These are phyloP conservation scores for Drosophila subobscura DNA, from an alignment of 1,140 invertebrate genomes.

Conservation along the genomic window DNA sequence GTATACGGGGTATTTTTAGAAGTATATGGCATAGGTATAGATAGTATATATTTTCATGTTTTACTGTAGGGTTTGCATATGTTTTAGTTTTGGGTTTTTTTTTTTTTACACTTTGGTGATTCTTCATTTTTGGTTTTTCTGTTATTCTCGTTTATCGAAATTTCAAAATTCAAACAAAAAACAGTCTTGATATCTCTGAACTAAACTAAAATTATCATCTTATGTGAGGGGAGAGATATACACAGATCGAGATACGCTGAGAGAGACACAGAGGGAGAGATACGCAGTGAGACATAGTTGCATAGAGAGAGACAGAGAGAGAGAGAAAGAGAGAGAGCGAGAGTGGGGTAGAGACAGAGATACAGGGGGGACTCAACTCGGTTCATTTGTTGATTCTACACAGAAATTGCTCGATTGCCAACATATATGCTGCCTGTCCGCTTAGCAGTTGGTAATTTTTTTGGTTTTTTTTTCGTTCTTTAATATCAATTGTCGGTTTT, in stretches of 20 bases:
- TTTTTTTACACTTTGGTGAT: slow-evolving; percentile 17
- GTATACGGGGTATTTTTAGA: slow-evolving; percentile 47
- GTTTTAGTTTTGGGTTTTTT: slow-evolving; percentile 32
- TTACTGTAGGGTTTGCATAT: slow-evolving; percentile 32
- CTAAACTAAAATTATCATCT: slow-evolving; percentile 4
- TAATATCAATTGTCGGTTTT: slow-evolving; percentile 45
- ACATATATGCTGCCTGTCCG: slow-evolving; percentile 83
- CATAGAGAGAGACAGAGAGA: not conserved
- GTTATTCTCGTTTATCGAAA: slow-evolving; percentile 51
- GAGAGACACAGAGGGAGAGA: slow-evolving; percentile 24
- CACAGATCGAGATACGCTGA: slow-evolving; percentile 9
- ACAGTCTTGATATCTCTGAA: slow-evolving; percentile 41
- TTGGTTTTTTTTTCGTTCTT: slow-evolving; percentile 9
- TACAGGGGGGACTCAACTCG: not conserved
- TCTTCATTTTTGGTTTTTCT: slow-evolving; percentile 17
- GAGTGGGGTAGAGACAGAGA: slow-evolving; percentile 24
- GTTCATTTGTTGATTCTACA: slow-evolving; percentile 46
- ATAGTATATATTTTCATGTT: slow-evolving; percentile 39
- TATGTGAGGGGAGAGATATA: slow-evolving; percentile 21
- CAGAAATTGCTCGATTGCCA: slow-evolving; percentile 83
- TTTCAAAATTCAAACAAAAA: slow-evolving; percentile 58
- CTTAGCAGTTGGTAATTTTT: slow-evolving; percentile 51
- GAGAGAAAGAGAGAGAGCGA: slow-evolving; percentile 7
- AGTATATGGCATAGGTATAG: slow-evolving; percentile 35
- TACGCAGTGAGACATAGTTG: slow-evolving; percentile 8